Conservation (phyloP, 1,140 invertebrate species). For the Pararge aegeria region DNA sequence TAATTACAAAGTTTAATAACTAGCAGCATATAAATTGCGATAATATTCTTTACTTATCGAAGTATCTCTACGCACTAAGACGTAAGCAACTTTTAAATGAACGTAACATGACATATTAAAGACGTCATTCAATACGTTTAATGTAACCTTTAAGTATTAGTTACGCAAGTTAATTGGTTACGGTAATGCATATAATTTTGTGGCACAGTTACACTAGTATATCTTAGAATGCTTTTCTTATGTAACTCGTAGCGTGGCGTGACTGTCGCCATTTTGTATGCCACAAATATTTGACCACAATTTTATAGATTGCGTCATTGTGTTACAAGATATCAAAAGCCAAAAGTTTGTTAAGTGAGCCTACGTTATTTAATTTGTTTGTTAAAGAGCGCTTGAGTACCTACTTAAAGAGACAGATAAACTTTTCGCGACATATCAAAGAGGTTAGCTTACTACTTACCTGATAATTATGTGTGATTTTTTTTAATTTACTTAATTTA, state of each 20-base stretch:
- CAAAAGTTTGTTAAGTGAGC: background rate
- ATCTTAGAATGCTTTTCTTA: constrained; percentile 18
- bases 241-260: constrained; percentile 26
- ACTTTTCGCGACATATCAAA: too few species aligned
- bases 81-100: constrained; percentile 4
- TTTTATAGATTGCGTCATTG: constrained; percentile 27
- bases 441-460: too few species aligned
- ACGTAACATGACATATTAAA: constrained; percentile 2
- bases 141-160: constrained; percentile 18
- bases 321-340: constrained; percentile 16
- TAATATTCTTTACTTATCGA: too few species aligned
- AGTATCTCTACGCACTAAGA: background rate
- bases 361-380: background rate
- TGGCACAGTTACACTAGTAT: constrained; percentile 7
- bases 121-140: constrained; percentile 12
- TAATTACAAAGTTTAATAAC: too few species aligned
- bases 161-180: constrained; percentile 26
- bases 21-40: too few species aligned
- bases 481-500: too few species aligned
- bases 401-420: too few species aligned
- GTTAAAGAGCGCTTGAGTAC: background rate
- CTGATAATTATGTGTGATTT: too few species aligned
- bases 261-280: constrained; percentile 25
- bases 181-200: constrained; percentile 11
- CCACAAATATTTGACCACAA: constrained; percentile 28